Percentiles rank a stretch among this genome's conserved stretches.
phyloP scores from a whole-genome alignment of 2,888 invertebrate genomes.

The Protophormia terraenovae region DNA sequence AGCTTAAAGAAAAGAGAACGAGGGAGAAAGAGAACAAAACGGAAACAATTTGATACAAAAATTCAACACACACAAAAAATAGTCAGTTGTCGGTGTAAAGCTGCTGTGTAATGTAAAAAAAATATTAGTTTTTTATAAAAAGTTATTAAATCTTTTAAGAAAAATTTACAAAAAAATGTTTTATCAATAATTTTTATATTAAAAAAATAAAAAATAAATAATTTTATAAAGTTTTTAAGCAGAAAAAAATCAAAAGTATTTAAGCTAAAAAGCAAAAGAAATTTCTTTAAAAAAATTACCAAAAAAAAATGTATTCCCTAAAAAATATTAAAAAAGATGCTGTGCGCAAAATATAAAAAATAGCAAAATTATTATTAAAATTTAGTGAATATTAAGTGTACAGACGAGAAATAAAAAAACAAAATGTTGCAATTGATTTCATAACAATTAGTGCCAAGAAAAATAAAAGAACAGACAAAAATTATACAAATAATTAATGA shows the following conservation, averaged over 20 bases:
- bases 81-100: conserved; percentile 56
- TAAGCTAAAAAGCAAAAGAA: too few species aligned
- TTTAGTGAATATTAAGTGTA: not conserved
- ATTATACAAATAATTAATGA: conserved; percentile 30
- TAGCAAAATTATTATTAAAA: not conserved
- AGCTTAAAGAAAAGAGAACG: not conserved
- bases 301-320: not conserved
- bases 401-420: not conserved
- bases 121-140: conserved; percentile 2
- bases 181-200: not conserved
- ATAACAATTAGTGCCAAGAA: conserved; percentile 39
- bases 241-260: conserved; percentile 11
- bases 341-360: conserved; percentile 2
- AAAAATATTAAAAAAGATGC: conserved; percentile 3
- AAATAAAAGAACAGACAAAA: not conserved
- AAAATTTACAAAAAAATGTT: not conserved
- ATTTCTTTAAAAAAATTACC: too few species aligned
- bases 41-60: conserved; percentile 12
- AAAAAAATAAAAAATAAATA: not conserved
- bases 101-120: conserved; percentile 60
- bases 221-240: not conserved
- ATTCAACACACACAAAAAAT: conserved; percentile 24
- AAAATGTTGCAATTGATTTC: conserved; percentile 43
- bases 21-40: not conserved
- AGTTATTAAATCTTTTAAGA: not conserved